Evolutionary conservation across 2,888 invertebrate genomes (phyloP), one percentile per base, ranked within the genome.

Genomic region (Trisateles emortualis): DNA sequence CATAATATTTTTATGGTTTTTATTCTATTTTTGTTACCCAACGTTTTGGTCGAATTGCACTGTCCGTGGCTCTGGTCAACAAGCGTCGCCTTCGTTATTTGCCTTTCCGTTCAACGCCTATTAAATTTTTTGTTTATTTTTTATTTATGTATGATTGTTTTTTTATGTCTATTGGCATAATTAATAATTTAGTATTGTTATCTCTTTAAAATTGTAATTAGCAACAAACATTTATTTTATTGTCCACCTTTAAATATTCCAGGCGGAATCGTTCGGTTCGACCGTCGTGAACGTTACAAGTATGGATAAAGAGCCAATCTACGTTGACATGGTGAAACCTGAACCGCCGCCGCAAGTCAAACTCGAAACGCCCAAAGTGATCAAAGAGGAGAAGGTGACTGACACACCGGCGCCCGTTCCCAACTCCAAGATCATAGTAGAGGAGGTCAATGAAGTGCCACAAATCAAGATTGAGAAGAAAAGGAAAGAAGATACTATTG

Each of bases 361-460:
- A 41, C 56, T 48, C 45, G 40, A 45, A 35, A 45, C 63, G 14
- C 52, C 62, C 32, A 59, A 56, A 13, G 36, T 5, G n/a, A 51
- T 46, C n/a, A 63, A 33, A 9, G 14, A 33, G 33, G 14, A 33
- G 32, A 13, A 29, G 11, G 3, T 11, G 4, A 32, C 8, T 6
- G 33, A 33, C 33, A 14, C 38, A 10, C 70, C 69, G 13, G 71
- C 72, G 32, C 79, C 81, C 3, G 80, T 77, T 19, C 79, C 80
- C 26, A 70, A 73, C 30, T 64, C 74, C 16, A 71, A 77, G 42
- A 82, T 86, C 43, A 83, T 86, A 42, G 79, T 84, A 1, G 87
- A 86, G 55, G 87, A 87, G 58, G 84, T 85, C 30, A 87, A 84
- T 59, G 87, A 90, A 39, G 58, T 74, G 16, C 66, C 72, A 9